Evolutionary conservation across 1,140 invertebrate genomes (phyloP).

Genomic region (Drosophila sturtevanti): DNA sequence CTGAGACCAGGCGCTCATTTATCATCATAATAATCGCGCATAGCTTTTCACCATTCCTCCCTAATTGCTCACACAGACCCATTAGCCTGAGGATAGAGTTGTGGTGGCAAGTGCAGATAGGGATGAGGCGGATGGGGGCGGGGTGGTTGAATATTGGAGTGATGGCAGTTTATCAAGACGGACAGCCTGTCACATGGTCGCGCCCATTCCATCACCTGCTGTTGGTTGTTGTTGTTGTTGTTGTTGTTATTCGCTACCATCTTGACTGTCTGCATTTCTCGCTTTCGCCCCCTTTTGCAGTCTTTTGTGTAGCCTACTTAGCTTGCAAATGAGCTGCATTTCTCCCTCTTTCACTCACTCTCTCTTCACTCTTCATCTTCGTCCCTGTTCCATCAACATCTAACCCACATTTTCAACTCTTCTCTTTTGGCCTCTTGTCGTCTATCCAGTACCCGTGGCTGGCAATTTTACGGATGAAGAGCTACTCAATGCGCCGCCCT

Average conservation of each 20-base stretch:
- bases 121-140: not conserved
- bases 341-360: not conserved
- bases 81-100: constrained; percentile 35
- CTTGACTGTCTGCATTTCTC: constrained; percentile 21
- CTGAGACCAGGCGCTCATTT: constrained; percentile 52
- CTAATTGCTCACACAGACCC: constrained; percentile 62
- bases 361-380: not conserved
- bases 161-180: constrained; percentile 59
- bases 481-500: constrained; percentile 71
- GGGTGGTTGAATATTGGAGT: not conserved
- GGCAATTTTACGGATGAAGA: constrained; percentile 89
- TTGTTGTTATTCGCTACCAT: constrained; percentile 8
- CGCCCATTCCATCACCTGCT: not conserved
- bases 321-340: constrained; percentile 33
- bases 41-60: constrained; percentile 15
- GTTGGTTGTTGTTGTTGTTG: not conserved
- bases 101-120: not conserved
- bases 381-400: not conserved
- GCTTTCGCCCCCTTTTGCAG: constrained; percentile 16
- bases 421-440: constrained; percentile 19
- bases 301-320: constrained; percentile 37
- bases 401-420: constrained; percentile 40
- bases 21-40: constrained; percentile 69
- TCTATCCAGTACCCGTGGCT: constrained; percentile 85
- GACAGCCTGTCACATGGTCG: constrained; percentile 52